A percentile compares a stretch with the other conserved stretches of the same genome.
phyloP scores from a whole-genome alignment of 2,113 vertebrate genomes.

The Heliornis fulica region DNA sequence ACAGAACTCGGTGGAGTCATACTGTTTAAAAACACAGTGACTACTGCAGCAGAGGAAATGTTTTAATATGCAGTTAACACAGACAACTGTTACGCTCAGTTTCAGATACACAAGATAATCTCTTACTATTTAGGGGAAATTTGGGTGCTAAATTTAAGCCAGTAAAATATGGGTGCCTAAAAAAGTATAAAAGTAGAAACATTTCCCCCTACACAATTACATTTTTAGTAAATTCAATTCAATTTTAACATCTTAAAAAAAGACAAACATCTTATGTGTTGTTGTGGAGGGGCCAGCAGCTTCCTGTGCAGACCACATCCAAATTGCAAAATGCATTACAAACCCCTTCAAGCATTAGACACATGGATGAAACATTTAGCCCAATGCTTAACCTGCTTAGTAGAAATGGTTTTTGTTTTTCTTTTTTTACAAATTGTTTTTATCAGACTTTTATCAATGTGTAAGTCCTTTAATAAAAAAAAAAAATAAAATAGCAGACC shows the following conservation, averaged over 20 bases:
- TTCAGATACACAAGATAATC: constrained; percentile 70
- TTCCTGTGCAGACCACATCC: constrained; percentile 20
- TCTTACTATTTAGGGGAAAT: constrained; percentile 65
- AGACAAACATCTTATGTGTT: constrained; percentile 38
- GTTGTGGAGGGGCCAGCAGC: constrained; percentile 32
- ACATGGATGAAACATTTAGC: neutral
- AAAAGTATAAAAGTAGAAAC: constrained; percentile 83
- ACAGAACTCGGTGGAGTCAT: neutral
- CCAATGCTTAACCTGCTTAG: constrained; percentile 1
- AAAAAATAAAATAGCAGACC: neutral
- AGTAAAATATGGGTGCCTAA: constrained; percentile 75
- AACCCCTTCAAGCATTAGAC: neutral
- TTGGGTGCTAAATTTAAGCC: constrained; percentile 61
- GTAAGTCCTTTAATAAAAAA: neutral
- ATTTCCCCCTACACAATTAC: constrained; percentile 64
- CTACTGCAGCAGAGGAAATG: constrained; percentile 48
- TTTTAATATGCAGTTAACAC: constrained; percentile 49
- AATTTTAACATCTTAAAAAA: constrained; percentile 70
- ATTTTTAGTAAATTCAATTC: constrained; percentile 74
- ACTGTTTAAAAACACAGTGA: constrained; percentile 28
- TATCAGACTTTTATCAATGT: constrained; percentile 36
- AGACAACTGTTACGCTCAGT: constrained; percentile 43
- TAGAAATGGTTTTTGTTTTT: constrained; percentile 40
- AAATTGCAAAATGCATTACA: neutral
- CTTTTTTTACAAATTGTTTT: constrained; percentile 32